phyloP scores from a whole-genome alignment of 1,140 invertebrate genomes.

The Anagrus nilaparvatae region DNA sequence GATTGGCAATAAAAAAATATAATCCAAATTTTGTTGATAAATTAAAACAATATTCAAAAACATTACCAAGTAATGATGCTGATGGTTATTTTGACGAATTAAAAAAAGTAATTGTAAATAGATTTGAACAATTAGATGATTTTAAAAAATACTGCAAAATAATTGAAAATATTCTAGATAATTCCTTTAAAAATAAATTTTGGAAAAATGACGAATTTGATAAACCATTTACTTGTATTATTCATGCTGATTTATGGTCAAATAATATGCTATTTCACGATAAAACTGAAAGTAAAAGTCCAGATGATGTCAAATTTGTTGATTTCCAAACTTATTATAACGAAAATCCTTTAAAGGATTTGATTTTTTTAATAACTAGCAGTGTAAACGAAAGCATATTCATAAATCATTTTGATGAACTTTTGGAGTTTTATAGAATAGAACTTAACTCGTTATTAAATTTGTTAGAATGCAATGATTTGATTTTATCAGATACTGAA shows the following conservation, averaged over 20 bases:
- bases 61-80: too few relatives aligned
- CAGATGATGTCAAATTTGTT: neutral
- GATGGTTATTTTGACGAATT: too few relatives aligned
- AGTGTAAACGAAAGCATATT: constrained; percentile 44
- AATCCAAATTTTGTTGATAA: constrained; percentile 40
- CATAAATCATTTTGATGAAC: constrained; percentile 39
- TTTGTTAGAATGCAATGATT: too few relatives aligned
- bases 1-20: constrained; percentile 43
- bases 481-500: too few relatives aligned
- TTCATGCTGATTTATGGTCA: constrained; percentile 1
- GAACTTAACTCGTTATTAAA: too few relatives aligned
- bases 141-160: too few relatives aligned
- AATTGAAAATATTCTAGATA: too few relatives aligned
- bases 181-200: too few relatives aligned
- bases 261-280: neutral
- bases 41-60: constrained; percentile 22
- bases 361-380: constrained; percentile 48
- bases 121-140: too few relatives aligned
- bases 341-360: constrained; percentile 42
- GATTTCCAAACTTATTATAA: neutral
- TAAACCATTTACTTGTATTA: neutral
- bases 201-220: too few relatives aligned
- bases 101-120: too few relatives aligned
- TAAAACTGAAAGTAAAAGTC: neutral
- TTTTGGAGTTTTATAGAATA: constrained; percentile 44